Evolutionary conservation across 2,888 invertebrate species (phyloP).

Genomic region (Oxystoma pomonae): DNA sequence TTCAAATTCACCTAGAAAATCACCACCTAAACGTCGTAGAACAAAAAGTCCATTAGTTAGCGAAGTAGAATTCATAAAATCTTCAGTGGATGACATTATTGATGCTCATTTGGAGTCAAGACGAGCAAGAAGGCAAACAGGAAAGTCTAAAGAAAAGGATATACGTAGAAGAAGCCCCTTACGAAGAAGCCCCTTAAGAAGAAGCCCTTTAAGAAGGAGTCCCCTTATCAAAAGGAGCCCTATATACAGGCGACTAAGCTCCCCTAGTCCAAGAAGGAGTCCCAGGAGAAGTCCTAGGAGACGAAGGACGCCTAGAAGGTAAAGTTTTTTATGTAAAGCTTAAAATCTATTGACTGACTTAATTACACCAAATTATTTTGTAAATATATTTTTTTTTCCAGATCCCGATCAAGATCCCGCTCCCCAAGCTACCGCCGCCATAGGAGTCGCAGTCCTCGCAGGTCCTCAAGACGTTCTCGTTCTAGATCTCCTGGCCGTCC

Average conservation of each 20-base stretch:
- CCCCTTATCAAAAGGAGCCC: conserved; percentile 1
- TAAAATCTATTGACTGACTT: too few relatives aligned
- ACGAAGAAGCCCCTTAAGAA: conserved; percentile 15
- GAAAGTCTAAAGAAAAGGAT: conserved; percentile 10
- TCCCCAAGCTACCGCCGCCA: conserved; percentile 7
- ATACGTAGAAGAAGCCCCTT: conserved; percentile 2
- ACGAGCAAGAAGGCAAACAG: background rate
- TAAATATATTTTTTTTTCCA: too few relatives aligned
- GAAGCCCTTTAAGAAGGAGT: conserved; percentile 15
- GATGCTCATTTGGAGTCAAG: background rate
- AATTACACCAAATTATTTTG: too few relatives aligned
- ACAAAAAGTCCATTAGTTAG: background rate
- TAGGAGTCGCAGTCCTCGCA: conserved; percentile 17
- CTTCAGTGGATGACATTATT: background rate
- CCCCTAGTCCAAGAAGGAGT: conserved; percentile 6
- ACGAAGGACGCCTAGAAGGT: too few relatives aligned
- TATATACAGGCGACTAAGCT: background rate
- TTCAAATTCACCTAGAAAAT: conserved; percentile 10
- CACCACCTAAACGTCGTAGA: conserved; percentile 3
- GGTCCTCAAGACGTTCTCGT: conserved; percentile 16
- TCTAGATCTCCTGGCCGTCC: conserved; percentile 19
- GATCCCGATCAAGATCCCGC: conserved; percentile 12
- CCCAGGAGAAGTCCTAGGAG: conserved; percentile 9
- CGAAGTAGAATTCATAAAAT: background rate
- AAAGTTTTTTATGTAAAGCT: too few relatives aligned